These are phyloP conservation scores for Pseudoatta argentina DNA, from an alignment of 1,140 invertebrate genomes.

Conservation along the genomic window DNA sequence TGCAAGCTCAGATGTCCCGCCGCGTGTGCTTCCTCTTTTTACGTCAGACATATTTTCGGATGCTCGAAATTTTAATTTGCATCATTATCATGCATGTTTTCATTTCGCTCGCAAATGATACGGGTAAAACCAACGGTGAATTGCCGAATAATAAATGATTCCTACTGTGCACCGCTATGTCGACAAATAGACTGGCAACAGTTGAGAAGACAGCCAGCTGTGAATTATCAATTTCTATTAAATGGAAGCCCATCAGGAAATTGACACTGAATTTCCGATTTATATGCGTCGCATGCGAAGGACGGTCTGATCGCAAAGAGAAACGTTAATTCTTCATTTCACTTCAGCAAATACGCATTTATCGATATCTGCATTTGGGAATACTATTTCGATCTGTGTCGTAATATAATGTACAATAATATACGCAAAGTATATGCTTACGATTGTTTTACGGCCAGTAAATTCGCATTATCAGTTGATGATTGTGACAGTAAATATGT, in stretches of 20 bases:
- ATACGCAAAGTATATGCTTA: slow-evolving; percentile 4
- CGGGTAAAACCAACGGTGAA: slow-evolving; percentile 21
- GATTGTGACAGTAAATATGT: neutral
- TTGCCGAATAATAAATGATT: slow-evolving; percentile 58
- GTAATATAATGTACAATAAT: neutral
- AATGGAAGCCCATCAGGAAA: slow-evolving; percentile 27
- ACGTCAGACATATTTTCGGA: neutral
- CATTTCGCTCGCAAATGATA: slow-evolving; percentile 46
- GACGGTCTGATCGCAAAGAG: neutral
- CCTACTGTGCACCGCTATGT: slow-evolving; percentile 35
- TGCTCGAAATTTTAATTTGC: slow-evolving; percentile 49
- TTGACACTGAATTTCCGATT: slow-evolving; percentile 28
- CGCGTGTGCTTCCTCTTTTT: neutral
- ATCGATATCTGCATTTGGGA: neutral
- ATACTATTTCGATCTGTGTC: neutral
- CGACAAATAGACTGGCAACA: slow-evolving; percentile 44
- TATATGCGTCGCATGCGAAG: neutral
- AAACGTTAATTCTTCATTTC: neutral
- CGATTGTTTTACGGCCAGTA: neutral
- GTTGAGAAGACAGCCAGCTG: slow-evolving; percentile 32
- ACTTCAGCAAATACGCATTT: neutral
- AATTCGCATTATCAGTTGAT: neutral
- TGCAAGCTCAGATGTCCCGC: neutral
- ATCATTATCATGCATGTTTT: slow-evolving; percentile 4
- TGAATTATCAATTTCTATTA: slow-evolving; percentile 54